Percentiles rank a stretch among this genome's conserved stretches.
These are phyloP conservation scores for Chymomyza amoena DNA, from an alignment of 2,888 invertebrate species.

Conservation along the genomic window DNA sequence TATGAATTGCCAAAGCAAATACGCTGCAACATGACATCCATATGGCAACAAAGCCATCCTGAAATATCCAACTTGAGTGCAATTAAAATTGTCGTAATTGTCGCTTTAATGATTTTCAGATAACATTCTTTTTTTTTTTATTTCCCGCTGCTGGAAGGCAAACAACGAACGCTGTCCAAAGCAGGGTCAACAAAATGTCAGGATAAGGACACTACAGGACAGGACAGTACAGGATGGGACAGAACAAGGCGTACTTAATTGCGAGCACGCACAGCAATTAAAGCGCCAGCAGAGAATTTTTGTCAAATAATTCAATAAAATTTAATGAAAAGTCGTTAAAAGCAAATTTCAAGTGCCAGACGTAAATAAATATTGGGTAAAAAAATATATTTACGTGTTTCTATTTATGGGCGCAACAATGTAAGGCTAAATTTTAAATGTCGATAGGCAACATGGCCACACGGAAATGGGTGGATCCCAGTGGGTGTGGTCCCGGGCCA, in stretches of 20 bases:
- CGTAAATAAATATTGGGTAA: conserved; percentile 11
- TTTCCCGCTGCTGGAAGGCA: conserved; percentile 23
- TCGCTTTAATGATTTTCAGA: conserved; percentile 73
- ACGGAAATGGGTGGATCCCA: not conserved
- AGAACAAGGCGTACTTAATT: conserved; percentile 30
- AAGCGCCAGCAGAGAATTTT: conserved; percentile 24
- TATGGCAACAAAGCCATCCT: conserved; percentile 34
- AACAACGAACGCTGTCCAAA: conserved; percentile 23
- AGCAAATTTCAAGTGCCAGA: conserved; percentile 50
- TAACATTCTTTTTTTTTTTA: conserved; percentile 53
- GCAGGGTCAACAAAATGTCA: not conserved
- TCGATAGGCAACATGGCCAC: conserved; percentile 25
- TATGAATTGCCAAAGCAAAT: not conserved
- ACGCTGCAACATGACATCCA: conserved; percentile 39
- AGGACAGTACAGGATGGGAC: conserved; percentile 33
- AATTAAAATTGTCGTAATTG: conserved; percentile 73
- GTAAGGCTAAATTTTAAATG: conserved; percentile 30
- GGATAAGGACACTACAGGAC: conserved; percentile 15
- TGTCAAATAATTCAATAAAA: conserved; percentile 57
- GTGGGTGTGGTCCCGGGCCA: not conserved
- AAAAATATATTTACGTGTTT: not conserved
- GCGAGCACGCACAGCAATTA: conserved; percentile 53
- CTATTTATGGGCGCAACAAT: not conserved
- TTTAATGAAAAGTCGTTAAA: conserved; percentile 51
- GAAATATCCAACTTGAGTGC: conserved; percentile 60